Percentiles rank a stretch among this genome's conserved stretches.
These are phyloP conservation scores for zebrafish (Danio rerio) DNA, from an alignment of 2,113 vertebrate species.

Conservation along the genomic window DNA sequence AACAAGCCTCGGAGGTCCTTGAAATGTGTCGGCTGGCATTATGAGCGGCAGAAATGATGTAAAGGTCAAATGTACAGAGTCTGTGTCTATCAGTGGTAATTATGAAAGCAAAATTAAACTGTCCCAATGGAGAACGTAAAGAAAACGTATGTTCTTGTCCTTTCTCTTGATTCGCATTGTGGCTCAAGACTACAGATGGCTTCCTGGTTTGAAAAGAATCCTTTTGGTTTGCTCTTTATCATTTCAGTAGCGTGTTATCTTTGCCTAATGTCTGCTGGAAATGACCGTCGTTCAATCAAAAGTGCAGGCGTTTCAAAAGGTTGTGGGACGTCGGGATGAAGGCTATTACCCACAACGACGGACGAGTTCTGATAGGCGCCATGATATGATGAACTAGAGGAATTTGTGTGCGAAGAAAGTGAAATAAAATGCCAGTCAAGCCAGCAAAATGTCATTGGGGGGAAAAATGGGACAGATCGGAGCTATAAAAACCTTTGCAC, in stretches of 20 bases:
- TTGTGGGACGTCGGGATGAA: slow-evolving; percentile 43
- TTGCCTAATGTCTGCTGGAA: slow-evolving; percentile 59
- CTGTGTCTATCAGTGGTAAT: slow-evolving; percentile 24
- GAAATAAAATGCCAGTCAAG: slow-evolving; percentile 71
- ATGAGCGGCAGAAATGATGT: neutral
- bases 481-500: slow-evolving; percentile 50
- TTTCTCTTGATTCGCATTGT: slow-evolving; percentile 15
- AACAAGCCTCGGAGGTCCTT: slow-evolving; percentile 1
- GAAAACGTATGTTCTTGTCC: neutral
- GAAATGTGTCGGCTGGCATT: neutral
- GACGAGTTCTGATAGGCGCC: slow-evolving; percentile 64
- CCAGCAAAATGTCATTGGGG: slow-evolving; percentile 68
- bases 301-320: slow-evolving; percentile 65
- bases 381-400: slow-evolving; percentile 57
- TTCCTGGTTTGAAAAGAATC: slow-evolving; percentile 38
- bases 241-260: slow-evolving; percentile 55
- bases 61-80: slow-evolving; percentile 29
- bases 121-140: neutral
- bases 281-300: slow-evolving; percentile 64
- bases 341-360: slow-evolving; percentile 59
- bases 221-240: slow-evolving; percentile 49
- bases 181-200: slow-evolving; percentile 30
- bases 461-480: slow-evolving; percentile 49
- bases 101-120: slow-evolving; percentile 2
- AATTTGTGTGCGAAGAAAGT: slow-evolving; percentile 57